Base-by-base conservation (phyloP, 2,888 invertebrate genomes). In the Tetrapedia diversipes region DNA sequence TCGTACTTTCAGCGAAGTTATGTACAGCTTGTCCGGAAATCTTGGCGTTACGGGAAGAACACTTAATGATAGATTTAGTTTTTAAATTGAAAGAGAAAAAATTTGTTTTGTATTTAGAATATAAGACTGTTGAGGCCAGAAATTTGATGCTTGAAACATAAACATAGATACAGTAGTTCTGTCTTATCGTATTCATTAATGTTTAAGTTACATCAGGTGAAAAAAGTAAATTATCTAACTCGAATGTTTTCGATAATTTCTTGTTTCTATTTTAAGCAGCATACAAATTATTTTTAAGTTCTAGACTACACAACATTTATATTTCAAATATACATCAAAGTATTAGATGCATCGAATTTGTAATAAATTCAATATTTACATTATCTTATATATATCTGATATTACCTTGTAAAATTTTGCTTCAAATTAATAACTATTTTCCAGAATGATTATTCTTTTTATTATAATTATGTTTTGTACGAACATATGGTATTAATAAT, bases 1-100 rank as follows among this genome's bases (percentile, higher is more conserved):
- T 67, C 87, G 91, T 47, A 88, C 87, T 2, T 91, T 91, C 82
- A 90, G 90, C 70, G 87, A 90, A 81, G 87, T 91, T 67, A 90
- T 91, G 90, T 91, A 91, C 81, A 91, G 91, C 66, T 68, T 91
- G 19, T 87, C 89, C 1, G 86, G 88, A 39, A 88, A 89, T 47
- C 85, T 90, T 7, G 91, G 91, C 16, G 88, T 91, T 22, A 92
- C 91, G 2, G 88, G 89, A 24, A 86, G 91, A 75, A 91, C 91
- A 7, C 91, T 92, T 29, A 91, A 91, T 63, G 91, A 92, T 79
- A 87, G 91, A 84, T 92, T 92, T 82, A 91, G 91, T 66, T 88
- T 86, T 71, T 89, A 86, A 89, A 39, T 51, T 19, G 39, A 32
- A 45, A 27, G 14, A 39, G 41, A n/a, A 47, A 57, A 45, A 66